phyloP scores from a whole-genome alignment of 2,888 invertebrate species.

The Galerucella nymphaeae region DNA sequence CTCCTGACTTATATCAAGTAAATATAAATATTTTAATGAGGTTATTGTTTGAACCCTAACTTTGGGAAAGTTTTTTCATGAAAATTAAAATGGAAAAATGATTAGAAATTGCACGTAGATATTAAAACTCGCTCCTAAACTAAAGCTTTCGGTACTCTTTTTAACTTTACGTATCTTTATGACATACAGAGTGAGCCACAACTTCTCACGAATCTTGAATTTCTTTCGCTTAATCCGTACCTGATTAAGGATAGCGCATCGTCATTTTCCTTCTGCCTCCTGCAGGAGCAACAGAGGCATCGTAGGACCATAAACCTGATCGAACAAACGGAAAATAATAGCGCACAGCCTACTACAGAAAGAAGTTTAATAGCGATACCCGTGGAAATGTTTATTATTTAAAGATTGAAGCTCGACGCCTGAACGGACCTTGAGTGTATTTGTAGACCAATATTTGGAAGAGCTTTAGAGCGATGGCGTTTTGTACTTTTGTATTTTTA shows the following conservation, averaged over 20 bases:
- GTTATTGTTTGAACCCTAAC: no score
- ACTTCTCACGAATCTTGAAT: no score
- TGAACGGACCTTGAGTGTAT: conserved; percentile 2
- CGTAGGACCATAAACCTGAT: conserved; percentile 27
- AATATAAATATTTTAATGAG: neutral
- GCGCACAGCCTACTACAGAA: conserved; percentile 28
- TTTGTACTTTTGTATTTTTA: conserved; percentile 4
- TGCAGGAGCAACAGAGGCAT: neutral
- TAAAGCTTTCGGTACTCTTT: no score
- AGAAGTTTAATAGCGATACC: conserved; percentile 28
- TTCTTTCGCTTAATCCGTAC: neutral
- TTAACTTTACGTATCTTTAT: no score
- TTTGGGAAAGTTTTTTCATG: no score
- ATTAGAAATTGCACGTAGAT: neutral
- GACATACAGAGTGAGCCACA: no score
- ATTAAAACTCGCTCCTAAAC: no score
- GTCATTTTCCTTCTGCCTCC: neutral
- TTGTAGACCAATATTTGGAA: conserved; percentile 12
- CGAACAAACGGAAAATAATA: conserved; percentile 33
- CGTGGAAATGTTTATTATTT: conserved; percentile 14
- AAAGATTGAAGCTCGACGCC: neutral
- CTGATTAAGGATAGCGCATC: conserved; percentile 17
- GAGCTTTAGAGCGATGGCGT: conserved; percentile 1
- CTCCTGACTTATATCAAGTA: neutral
- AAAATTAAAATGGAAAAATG: no score